Conservation (phyloP, 2,113 vertebrate genomes). For the Chitala chitala region DNA sequence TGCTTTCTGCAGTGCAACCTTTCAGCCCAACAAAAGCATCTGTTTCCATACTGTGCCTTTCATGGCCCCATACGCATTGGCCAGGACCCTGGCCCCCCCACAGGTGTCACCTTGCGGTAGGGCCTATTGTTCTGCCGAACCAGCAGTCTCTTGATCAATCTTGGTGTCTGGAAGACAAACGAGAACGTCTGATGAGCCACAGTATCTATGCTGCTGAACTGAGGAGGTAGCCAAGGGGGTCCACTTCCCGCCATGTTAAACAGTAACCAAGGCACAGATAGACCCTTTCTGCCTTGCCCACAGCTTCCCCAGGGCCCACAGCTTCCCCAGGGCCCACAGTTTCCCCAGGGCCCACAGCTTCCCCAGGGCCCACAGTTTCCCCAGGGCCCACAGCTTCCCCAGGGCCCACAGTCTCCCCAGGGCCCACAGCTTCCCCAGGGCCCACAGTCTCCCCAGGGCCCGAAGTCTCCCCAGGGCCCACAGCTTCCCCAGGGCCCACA, state of each 20-base stretch:
- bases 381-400: too few relatives aligned
- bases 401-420: too few relatives aligned
- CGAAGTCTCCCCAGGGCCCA: too few relatives aligned
- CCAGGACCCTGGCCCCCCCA: conserved; percentile 65
- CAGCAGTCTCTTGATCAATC: conserved; percentile 98
- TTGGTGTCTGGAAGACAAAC: conserved; percentile 94
- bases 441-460: too few relatives aligned
- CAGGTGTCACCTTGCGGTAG: conserved; percentile 95
- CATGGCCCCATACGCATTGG: conserved; percentile 72
- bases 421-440: too few relatives aligned
- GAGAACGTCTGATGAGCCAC: conserved; percentile 58
- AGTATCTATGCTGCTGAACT: conserved; percentile 56
- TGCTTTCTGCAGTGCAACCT: conserved; percentile 71
- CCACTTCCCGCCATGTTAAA: conserved; percentile 54
- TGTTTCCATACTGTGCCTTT: conserved; percentile 99
- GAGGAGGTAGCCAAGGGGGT: conserved; percentile 63
- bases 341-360: too few relatives aligned
- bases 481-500: too few relatives aligned
- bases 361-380: too few relatives aligned
- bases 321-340: too few relatives aligned
- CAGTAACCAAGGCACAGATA: conserved; percentile 37
- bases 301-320: background rate
- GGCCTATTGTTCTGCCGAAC: conserved; percentile 91
- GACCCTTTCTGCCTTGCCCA: conserved; percentile 9
- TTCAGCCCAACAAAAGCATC: conserved; percentile 98